These are phyloP conservation scores for Prunella himalayana DNA, from an alignment of 2,113 vertebrate genomes.

Conservation along the genomic window DNA sequence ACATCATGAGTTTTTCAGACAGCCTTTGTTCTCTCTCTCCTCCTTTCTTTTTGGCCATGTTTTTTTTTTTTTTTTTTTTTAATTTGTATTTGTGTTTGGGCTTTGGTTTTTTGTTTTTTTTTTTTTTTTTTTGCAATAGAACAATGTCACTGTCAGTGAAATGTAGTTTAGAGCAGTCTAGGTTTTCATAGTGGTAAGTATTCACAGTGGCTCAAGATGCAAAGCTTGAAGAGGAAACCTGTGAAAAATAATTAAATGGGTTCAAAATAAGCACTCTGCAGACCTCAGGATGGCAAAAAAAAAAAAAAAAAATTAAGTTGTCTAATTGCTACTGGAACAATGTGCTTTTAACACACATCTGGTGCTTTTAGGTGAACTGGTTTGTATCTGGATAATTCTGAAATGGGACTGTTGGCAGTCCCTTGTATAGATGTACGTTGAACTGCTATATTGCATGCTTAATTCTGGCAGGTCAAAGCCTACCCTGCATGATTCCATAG, in stretches of 20 bases:
- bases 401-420: background rate
- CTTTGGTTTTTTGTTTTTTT: background rate
- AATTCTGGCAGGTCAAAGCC: background rate
- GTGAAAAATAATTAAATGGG: background rate
- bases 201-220: background rate
- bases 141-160: background rate
- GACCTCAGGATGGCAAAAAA: background rate
- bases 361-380: background rate
- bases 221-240: background rate
- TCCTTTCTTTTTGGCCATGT: background rate
- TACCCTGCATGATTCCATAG: background rate
- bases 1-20: background rate
- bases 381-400: background rate
- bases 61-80: background rate
- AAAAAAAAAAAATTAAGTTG: background rate
- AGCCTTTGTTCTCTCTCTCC: background rate
- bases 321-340: background rate
- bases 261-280: background rate
- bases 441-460: background rate
- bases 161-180: background rate
- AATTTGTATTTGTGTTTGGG: background rate
- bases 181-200: background rate
- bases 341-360: background rate
- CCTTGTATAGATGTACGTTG: background rate
- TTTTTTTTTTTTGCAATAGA: background rate